Conservation (phyloP, 2,113 vertebrate species). For the Thalassarche chlororhynchos region DNA sequence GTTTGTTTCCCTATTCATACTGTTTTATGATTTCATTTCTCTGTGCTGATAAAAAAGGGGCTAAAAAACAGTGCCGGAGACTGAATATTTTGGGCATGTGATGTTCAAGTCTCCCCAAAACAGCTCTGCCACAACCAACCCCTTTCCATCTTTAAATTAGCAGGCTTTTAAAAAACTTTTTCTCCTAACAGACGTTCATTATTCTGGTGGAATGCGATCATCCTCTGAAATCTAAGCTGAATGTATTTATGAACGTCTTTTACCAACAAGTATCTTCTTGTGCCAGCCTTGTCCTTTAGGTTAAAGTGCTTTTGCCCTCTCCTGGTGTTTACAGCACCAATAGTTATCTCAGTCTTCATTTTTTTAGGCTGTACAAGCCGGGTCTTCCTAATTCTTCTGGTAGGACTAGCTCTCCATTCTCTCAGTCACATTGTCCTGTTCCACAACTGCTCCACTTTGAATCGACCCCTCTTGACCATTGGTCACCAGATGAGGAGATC, state of each 20-base stretch:
- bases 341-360: neutral
- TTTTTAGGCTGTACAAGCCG: neutral
- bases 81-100: neutral
- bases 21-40: conserved; percentile 60
- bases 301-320: neutral
- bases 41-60: conserved; percentile 54
- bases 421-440: neutral
- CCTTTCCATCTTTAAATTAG: neutral
- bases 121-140: neutral
- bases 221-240: neutral
- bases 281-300: neutral
- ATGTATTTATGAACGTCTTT: neutral
- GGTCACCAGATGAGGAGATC: neutral
- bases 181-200: neutral
- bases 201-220: neutral
- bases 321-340: neutral
- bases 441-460: neutral
- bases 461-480: neutral
- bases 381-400: neutral
- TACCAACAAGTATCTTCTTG: neutral
- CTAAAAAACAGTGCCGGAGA: conserved; percentile 7
- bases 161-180: neutral
- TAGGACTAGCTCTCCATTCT: neutral
- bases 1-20: conserved; percentile 41
- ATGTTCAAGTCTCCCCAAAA: neutral